Evolutionary conservation across 1,140 invertebrate genomes (phyloP).

Genomic region (Drosophila nikananu): DNA sequence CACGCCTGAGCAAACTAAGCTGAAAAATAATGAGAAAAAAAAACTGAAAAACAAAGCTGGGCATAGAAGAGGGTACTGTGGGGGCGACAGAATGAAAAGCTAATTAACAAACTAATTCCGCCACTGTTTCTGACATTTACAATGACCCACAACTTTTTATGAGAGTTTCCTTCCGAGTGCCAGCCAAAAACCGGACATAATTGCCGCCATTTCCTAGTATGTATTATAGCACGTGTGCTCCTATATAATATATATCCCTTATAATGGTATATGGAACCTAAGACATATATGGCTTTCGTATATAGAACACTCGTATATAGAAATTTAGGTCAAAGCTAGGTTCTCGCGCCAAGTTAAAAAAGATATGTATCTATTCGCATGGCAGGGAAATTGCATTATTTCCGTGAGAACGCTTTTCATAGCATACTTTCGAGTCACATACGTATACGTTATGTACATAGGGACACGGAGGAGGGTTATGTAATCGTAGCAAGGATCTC

Average conservation of each 20-base stretch:
- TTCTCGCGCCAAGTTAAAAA: slow-evolving; percentile 5
- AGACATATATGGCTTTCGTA: slow-evolving; percentile 3
- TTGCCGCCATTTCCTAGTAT: slow-evolving; percentile 21
- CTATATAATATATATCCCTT: not conserved
- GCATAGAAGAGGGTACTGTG: slow-evolving; percentile 1
- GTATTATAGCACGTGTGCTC: not conserved
- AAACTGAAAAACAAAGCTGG: not conserved
- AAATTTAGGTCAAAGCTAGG: slow-evolving; percentile 68
- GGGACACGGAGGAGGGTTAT: slow-evolving; percentile 31
- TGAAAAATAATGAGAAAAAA: slow-evolving; percentile 2
- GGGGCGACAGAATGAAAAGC: slow-evolving; percentile 74
- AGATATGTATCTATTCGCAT: slow-evolving; percentile 20
- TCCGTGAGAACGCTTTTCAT: slow-evolving; percentile 59
- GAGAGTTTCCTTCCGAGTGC: slow-evolving; percentile 48
- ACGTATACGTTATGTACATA: slow-evolving; percentile 1
- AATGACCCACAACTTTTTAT: slow-evolving; percentile 74
- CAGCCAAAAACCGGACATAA: slow-evolving; percentile 34
- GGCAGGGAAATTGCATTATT: slow-evolving; percentile 61
- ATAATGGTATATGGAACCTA: slow-evolving; percentile 8
- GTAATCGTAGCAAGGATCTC: slow-evolving; percentile 32
- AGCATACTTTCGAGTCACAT: slow-evolving; percentile 59
- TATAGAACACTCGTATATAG: slow-evolving; percentile 22
- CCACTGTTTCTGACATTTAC: slow-evolving; percentile 80
- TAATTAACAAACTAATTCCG: slow-evolving; percentile 84
- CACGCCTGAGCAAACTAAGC: slow-evolving; percentile 36